Evolutionary conservation across 2,797 vertebrate species (phyloP).

Genomic region (Loris lydekkerianus): DNA sequence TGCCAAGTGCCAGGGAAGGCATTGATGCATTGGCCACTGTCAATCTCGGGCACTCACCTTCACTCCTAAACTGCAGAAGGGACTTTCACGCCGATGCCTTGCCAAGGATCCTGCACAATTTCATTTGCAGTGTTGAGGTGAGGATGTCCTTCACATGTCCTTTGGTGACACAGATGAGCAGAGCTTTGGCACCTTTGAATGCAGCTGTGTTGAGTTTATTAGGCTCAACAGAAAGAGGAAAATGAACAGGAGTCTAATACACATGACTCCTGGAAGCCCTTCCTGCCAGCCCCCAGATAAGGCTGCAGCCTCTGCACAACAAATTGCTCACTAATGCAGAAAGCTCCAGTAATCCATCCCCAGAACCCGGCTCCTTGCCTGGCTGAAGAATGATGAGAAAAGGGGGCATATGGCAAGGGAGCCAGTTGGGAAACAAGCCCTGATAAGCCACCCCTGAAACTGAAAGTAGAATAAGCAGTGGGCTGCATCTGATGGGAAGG

Average conservation of each 20-base stretch:
- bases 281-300: neutral
- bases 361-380: conserved; percentile 23
- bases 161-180: neutral
- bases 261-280: neutral
- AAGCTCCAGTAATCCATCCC: neutral
- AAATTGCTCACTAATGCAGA: neutral
- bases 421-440: neutral
- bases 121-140: neutral
- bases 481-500: neutral
- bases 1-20: neutral
- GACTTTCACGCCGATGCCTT: neutral
- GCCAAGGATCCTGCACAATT: neutral
- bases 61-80: neutral
- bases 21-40: neutral
- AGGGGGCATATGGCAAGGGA: conserved; percentile 12
- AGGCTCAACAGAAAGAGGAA: neutral
- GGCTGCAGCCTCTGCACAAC: neutral
- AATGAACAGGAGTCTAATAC: neutral
- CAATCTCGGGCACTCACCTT: neutral
- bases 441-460: neutral
- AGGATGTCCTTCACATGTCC: conserved; percentile 11
- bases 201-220: neutral
- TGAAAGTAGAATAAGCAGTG: neutral
- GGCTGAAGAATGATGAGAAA: conserved; percentile 22
- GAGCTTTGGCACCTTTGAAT: neutral